Conservation (phyloP, 2,113 vertebrate species). For the Porphyrio hochstetteri region DNA sequence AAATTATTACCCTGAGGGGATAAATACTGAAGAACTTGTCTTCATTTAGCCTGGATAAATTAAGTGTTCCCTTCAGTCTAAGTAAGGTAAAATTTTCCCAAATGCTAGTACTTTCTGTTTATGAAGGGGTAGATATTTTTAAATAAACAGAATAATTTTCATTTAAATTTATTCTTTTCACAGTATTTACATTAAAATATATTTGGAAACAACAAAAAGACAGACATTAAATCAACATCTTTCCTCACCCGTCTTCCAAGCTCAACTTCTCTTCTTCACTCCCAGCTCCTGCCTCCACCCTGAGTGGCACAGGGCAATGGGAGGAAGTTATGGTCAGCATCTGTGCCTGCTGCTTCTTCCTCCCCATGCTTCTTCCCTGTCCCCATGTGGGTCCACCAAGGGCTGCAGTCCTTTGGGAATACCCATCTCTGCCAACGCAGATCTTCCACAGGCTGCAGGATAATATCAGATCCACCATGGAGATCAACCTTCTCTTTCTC, state of each 20-base stretch:
- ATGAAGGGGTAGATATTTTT: not conserved
- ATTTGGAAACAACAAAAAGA: not conserved
- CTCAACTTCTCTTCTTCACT: not conserved
- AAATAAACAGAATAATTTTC: not conserved
- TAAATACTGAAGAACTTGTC: not conserved
- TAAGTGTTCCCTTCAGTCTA: not conserved
- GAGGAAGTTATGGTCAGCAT: fast-evolving
- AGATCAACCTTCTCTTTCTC: not conserved
- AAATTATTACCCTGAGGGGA: not conserved
- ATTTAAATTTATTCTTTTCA: not conserved
- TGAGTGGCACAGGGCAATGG: fast-evolving
- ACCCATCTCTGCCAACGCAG: fast-evolving
- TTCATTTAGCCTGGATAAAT: not conserved
- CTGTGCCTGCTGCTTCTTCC: not conserved
- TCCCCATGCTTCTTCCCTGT: not conserved
- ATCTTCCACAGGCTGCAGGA: fast-evolving
- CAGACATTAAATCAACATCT: not conserved
- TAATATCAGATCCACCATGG: not conserved
- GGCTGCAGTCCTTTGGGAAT: not conserved
- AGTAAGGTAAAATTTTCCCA: not conserved
- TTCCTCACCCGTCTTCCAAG: not conserved
- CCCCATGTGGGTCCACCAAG: too few species aligned
- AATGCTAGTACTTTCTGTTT: not conserved
- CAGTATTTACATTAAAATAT: not conserved
- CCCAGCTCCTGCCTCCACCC: not conserved